Evolutionary conservation across 2,113 vertebrate genomes (phyloP), one percentile per base, ranked within the genome.

Genomic region (Origma solitaria): DNA sequence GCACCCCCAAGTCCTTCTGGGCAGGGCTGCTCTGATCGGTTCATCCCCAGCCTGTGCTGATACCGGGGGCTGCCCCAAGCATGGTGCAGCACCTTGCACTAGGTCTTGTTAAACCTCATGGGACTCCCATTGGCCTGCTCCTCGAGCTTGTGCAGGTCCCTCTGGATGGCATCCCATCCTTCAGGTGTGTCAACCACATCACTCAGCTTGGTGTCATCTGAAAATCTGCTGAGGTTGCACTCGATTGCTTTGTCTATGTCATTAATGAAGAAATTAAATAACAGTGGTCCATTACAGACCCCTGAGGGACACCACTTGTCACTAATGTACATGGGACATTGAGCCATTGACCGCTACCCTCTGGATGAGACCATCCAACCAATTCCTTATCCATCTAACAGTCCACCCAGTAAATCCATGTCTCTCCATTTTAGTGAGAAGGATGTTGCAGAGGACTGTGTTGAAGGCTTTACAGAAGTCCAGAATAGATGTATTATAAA

Each of bases 61-160:
- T 30, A 17, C 6, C 1, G 0, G 28, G 28, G 8, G 0, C 2
- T 31, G 25, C 1, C 25, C 14, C 0, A 0, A 4, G 1, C 40
- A 50, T 42, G 31, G 7, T 8, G 2, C 35, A 80, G 14, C 12
- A 64, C 17, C 31, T 30, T 3, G 37, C 14, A 27, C 27, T 5
- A 27, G 35, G 12, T 13, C 21, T 6, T 56, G 25, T 42, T 56
- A 80, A 71, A 80, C 4, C 11, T 16, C 25, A 42, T 1, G 57
- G 18, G 27, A 21, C 15, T 80, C 8, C 31, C 31, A 7, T 42
- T 14, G 2, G 1, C 21, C 3, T 0, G 0, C 7, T 65, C 5
- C 42, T 42, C 0, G 2, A 57, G 35, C 2, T 81, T 71, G 20
- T 49, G 30, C n/a, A 54, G 40, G 40, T 27, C 16, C 25, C 13